A percentile compares a stretch with the other conserved stretches of the same genome.
Conservation (phyloP, 2,113 vertebrate species). For the Uropsilus gracilis region DNA sequence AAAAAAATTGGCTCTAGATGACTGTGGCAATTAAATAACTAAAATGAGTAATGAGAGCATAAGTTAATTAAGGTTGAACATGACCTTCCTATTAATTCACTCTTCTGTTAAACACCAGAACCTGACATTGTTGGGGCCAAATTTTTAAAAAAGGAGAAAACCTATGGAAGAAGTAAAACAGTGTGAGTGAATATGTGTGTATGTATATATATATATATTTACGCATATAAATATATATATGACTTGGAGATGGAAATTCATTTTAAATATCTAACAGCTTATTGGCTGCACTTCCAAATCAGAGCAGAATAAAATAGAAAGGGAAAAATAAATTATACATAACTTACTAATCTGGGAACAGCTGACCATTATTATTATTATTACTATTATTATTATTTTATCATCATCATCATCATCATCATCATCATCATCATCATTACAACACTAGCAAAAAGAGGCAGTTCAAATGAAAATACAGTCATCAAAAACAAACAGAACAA, state of each 20-base stretch:
- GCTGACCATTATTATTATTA: conserved; percentile 96
- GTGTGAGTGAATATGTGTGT: conserved; percentile 82
- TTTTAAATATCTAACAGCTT: conserved; percentile 94
- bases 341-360: conserved; percentile 98
- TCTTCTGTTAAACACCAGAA: conserved; percentile 86
- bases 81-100: conserved; percentile 88
- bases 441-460: conserved; percentile 95
- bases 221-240: conserved; percentile 76
- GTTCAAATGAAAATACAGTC: conserved; percentile 96
- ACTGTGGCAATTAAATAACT: conserved; percentile 88
- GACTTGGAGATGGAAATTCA: conserved; percentile 79
- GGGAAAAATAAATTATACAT: conserved; percentile 98
- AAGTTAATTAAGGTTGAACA: conserved; percentile 87
- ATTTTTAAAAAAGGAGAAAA: conserved; percentile 84
- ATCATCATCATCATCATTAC: conserved; percentile 93
- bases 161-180: conserved; percentile 79
- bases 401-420: conserved; percentile 80
- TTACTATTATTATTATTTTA: conserved; percentile 94
- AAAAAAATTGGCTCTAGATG: conserved; percentile 92
- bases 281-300: conserved; percentile 92
- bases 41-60: conserved; percentile 85
- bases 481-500: conserved; percentile 92
- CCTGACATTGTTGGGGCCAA: conserved; percentile 87
- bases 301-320: conserved; percentile 91
- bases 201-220: conserved; percentile 79